Evolutionary conservation across 2,888 invertebrate genomes (phyloP).

Genomic region (Ornithoptera priamus): DNA sequence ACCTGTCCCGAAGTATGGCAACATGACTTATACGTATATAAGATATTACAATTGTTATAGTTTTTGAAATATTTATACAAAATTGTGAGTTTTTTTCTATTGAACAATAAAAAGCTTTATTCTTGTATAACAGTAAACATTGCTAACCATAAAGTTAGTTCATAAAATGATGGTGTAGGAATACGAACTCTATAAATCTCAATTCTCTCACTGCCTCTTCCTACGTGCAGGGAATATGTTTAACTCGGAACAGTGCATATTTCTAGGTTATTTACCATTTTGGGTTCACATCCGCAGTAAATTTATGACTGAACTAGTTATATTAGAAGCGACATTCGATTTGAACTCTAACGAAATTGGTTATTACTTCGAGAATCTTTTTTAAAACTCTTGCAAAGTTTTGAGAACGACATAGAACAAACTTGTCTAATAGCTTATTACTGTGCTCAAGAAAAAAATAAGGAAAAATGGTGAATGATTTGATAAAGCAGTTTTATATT

Average conservation of each 20-base stretch:
- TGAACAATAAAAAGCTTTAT: background rate
- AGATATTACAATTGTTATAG: too few relatives aligned
- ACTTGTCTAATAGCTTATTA: too few relatives aligned
- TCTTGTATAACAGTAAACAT: background rate
- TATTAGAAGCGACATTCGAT: background rate
- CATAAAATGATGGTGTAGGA: slow-evolving; percentile 6
- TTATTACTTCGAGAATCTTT: too few relatives aligned
- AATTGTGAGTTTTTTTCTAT: background rate
- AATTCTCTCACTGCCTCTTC: slow-evolving; percentile 11
- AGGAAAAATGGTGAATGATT: too few relatives aligned
- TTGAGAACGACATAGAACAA: too few relatives aligned
- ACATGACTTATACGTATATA: too few relatives aligned
- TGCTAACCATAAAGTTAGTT: background rate
- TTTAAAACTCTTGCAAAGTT: too few relatives aligned
- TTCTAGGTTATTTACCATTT: background rate
- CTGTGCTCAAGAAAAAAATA: too few relatives aligned
- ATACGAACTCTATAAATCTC: slow-evolving; percentile 24
- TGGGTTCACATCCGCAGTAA: background rate
- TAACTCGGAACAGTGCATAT: background rate
- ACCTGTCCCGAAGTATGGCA: too few relatives aligned
- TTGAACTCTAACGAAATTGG: too few relatives aligned
- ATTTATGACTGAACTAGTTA: background rate
- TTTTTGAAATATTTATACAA: too few relatives aligned
- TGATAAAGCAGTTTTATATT: too few relatives aligned
- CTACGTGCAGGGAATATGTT: slow-evolving; percentile 16